Percentiles rank a stretch among this genome's conserved stretches.
phyloP scores from a whole-genome alignment of 2,888 invertebrate species.

The Tachina grossa region DNA sequence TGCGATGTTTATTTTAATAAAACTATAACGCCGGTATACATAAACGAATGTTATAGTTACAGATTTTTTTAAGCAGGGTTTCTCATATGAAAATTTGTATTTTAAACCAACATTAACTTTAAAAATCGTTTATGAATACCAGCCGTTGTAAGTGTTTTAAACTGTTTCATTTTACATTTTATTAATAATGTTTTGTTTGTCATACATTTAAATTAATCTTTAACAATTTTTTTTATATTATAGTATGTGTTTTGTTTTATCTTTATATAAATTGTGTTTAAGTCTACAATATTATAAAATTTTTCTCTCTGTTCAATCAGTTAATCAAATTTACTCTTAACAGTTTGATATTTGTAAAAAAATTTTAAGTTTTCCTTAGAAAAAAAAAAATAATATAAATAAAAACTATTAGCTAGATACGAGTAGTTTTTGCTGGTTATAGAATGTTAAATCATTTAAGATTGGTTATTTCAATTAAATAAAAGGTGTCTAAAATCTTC shows the following conservation, averaged over 20 bases:
- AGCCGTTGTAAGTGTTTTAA: background rate
- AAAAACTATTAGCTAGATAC: slow-evolving; percentile 14
- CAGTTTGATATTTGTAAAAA: slow-evolving; percentile 46
- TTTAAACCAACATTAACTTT: no score
- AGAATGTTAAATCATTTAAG: slow-evolving; percentile 4
- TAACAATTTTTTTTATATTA: slow-evolving; percentile 37
- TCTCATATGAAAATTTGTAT: no score
- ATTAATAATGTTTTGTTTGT: slow-evolving; percentile 39
- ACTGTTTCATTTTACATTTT: slow-evolving; percentile 18
- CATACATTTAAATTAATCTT: slow-evolving; percentile 49
- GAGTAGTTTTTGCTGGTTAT: slow-evolving; percentile 1
- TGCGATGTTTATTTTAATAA: no score
- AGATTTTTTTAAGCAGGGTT: no score
- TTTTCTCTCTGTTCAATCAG: slow-evolving; percentile 14
- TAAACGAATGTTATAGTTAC: no score
- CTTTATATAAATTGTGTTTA: slow-evolving; percentile 33
- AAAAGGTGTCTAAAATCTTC: slow-evolving; percentile 32
- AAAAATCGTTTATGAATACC: no score
- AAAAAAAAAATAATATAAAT: background rate
- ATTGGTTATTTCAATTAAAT: slow-evolving; percentile 1
- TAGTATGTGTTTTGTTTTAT: background rate
- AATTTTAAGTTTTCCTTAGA: background rate
- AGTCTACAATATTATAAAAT: slow-evolving; percentile 55
- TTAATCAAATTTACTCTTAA: slow-evolving; percentile 16
- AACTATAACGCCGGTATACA: no score